Evolutionary conservation across 2,797 vertebrate genomes (phyloP).

Genomic region (Discoglossus pictus): DNA sequence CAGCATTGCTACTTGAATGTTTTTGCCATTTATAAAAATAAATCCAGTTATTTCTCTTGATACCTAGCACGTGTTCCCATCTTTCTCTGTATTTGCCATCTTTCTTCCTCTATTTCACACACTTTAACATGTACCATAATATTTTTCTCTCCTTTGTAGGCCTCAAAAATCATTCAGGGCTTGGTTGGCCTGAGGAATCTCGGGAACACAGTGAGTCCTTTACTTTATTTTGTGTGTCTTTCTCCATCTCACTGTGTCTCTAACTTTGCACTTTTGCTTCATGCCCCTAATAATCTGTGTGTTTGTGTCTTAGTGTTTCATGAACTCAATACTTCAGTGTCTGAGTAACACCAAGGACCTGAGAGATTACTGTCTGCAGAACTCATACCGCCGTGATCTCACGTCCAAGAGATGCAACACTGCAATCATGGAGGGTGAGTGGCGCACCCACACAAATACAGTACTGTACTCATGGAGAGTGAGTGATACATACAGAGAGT

Average conservation of each 20-base stretch:
- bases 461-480: slow-evolving; percentile 95
- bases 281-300: slow-evolving; percentile 5
- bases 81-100: too few species aligned
- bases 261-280: too few species aligned
- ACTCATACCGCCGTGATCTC: slow-evolving; percentile 89
- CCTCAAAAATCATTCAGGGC: slow-evolving; percentile 88
- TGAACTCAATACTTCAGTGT: slow-evolving; percentile 99
- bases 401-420: slow-evolving; percentile 88
- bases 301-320: slow-evolving; percentile 85
- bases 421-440: slow-evolving; percentile 91
- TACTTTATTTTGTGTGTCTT: neutral
- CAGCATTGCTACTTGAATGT: too few species aligned
- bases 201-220: slow-evolving; percentile 92
- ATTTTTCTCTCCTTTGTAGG: slow-evolving; percentile 73
- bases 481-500: slow-evolving; percentile 51
- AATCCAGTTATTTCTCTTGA: too few species aligned
- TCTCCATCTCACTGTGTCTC: neutral
- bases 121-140: neutral
- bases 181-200: slow-evolving; percentile 94
- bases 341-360: slow-evolving; percentile 95
- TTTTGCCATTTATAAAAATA: too few species aligned
- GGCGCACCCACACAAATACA: slow-evolving; percentile 69
- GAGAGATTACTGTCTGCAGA: slow-evolving; percentile 95
- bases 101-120: too few species aligned
- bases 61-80: too few species aligned